Evolutionary conservation across 2,113 vertebrate species (phyloP).

Genomic region (Himantopus leucocephalus): DNA sequence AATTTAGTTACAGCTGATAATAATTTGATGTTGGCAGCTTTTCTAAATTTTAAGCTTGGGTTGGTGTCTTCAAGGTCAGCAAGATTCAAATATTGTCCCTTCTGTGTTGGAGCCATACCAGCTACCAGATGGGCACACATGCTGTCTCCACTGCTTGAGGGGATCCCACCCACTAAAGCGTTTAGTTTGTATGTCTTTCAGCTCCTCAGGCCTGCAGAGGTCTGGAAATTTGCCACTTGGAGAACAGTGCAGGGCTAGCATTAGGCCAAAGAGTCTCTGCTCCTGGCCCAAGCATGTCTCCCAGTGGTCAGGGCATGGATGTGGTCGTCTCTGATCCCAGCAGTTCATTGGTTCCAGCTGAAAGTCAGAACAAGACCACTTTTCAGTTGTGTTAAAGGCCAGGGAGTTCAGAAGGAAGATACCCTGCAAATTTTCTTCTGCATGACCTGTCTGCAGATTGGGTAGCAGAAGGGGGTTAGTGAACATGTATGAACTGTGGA

Average conservation of each 20-base stretch:
- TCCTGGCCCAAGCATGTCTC: not conserved
- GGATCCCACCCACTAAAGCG: not conserved
- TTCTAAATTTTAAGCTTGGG: not conserved
- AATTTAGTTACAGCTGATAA: not conserved
- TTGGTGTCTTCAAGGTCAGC: not conserved
- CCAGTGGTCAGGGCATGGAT: accelerated
- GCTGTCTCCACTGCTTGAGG: not conserved
- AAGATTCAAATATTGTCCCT: not conserved
- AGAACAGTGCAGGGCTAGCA: not conserved
- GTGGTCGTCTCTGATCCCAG: not conserved
- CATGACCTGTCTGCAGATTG: not conserved
- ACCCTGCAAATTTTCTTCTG: not conserved
- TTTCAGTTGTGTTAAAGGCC: not conserved
- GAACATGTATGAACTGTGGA: not conserved
- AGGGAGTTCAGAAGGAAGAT: not conserved
- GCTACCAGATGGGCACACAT: not conserved
- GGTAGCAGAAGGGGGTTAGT: not conserved
- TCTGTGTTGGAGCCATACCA: not conserved
- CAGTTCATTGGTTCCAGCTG: not conserved
- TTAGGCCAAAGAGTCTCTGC: not conserved
- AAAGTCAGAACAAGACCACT: not conserved
- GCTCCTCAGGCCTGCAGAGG: not conserved
- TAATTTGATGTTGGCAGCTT: not conserved
- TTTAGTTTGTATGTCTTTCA: not conserved
- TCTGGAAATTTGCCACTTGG: not conserved